Percentiles rank a stretch among this genome's conserved stretches.
Conservation (phyloP, 1,140 invertebrate genomes). For the Gonatopus flavifemur region DNA sequence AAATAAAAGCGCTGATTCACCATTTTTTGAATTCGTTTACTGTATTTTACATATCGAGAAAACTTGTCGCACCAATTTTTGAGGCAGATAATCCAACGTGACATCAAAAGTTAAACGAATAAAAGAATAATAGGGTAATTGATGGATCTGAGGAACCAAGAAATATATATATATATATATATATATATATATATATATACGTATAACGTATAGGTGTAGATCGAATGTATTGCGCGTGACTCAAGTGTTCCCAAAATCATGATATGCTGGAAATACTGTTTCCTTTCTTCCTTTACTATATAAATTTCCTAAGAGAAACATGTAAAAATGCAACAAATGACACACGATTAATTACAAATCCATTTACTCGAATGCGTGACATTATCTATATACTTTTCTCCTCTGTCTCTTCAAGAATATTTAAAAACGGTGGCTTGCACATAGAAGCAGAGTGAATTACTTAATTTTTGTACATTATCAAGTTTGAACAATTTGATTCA, state of each 20-base stretch:
- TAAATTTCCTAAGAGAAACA: constrained; percentile 42
- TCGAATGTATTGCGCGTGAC: too few species aligned
- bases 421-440: constrained; percentile 44
- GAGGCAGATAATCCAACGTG: too few species aligned
- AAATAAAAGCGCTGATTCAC: too few species aligned
- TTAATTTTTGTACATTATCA: constrained; percentile 52
- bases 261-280: constrained; percentile 42
- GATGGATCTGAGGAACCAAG: too few species aligned
- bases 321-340: constrained; percentile 46
- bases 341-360: constrained; percentile 44
- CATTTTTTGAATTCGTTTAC: too few species aligned
- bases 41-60: too few species aligned
- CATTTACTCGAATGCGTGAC: constrained; percentile 42
- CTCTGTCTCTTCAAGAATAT: constrained; percentile 41
- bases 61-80: too few species aligned
- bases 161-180: too few species aligned
- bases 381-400: constrained; percentile 44
- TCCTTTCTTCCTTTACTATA: constrained; percentile 22
- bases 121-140: too few species aligned
- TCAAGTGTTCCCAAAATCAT: constrained; percentile 37
- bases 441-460: constrained; percentile 42
- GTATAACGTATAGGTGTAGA: too few species aligned
- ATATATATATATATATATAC: too few species aligned
- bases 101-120: too few species aligned
- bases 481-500: constrained; percentile 39